Evolutionary conservation across 2,797 vertebrate species (phyloP), one percentile per base, ranked within the genome.

Genomic region (Esox masquinongy): DNA sequence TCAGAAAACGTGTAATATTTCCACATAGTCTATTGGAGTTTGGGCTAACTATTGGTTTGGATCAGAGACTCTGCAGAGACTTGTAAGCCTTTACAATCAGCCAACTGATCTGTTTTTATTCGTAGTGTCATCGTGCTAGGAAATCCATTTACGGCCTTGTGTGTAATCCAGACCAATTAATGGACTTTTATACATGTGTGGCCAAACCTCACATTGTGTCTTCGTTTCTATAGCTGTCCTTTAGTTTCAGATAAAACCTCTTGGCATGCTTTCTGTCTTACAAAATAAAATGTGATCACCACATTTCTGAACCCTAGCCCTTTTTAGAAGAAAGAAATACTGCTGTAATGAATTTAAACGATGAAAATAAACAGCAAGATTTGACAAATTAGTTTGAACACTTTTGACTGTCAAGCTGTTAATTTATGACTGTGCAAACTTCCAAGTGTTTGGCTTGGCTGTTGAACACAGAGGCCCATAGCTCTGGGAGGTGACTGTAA

Each of bases 301-400:
- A 81, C 73, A 81, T 88, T 85, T 92, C 84, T 86, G 77, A 82
- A 83, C 82, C 73, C 39, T 68, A 80, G 74, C 22, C 11, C 22
- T 12, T 12, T 26, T 61, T 17, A 1, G 75, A 86, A 91, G 80
- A 87, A 86, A 87, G 90, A 88, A 89, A 90, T 88, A 83, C 85
- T 80, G 80, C 86, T 85, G 87, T 90, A 88, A 92, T 91, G 87
- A 91, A 92, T 94, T 91, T 91, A 91, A 93, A 91, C 66, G 71
- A 85, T 70, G 82, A 75, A 73, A 85, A 87, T 89, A 85, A 74
- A 76, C 71, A 79, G 84, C 76, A 3, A 83, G 88, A 83, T 86
- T 89, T 94, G 92, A 94, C 92, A 94, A 93, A 95, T 94, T 90
- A 92, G 91, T 86, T 90, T 88, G 91, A 93, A 92, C 93, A 92